phyloP scores from a whole-genome alignment of 23 tunicate genomes.

The Trididemnum nubilum region DNA sequence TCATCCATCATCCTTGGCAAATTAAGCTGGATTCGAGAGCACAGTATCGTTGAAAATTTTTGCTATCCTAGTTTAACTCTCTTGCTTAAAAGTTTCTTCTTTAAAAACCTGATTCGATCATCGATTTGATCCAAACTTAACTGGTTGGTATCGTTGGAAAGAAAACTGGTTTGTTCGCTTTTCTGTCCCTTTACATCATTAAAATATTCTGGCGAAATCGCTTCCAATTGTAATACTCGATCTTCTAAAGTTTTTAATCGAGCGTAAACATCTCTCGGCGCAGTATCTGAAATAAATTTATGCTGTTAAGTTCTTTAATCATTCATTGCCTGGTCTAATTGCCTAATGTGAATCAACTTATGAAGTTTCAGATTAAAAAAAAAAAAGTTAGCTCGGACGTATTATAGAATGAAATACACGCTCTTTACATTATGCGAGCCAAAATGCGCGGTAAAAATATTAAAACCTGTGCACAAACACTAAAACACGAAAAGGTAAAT shows the following conservation, averaged over 20 bases:
- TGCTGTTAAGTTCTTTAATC: not conserved
- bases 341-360: too few species aligned
- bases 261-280: constrained; percentile 57
- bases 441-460: too few species aligned
- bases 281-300: constrained; percentile 16
- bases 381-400: too few species aligned
- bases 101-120: constrained; percentile 63
- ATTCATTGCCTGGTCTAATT: too few species aligned
- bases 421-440: too few species aligned
- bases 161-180: not conserved
- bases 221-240: constrained; percentile 62
- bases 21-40: too few species aligned
- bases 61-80: constrained; percentile 9
- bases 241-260: constrained; percentile 70
- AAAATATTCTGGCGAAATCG: constrained; percentile 82
- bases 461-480: too few species aligned
- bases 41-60: too few species aligned
- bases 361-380: too few species aligned
- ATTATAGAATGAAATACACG: too few species aligned
- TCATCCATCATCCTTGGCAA: too few species aligned
- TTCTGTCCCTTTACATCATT: not conserved
- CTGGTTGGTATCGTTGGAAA: constrained; percentile 16
- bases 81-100: constrained; percentile 44
- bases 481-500: too few species aligned
- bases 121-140: constrained; percentile 64